phyloP scores from a whole-genome alignment of 1,140 invertebrate genomes.

The Brachionus asplanchnoidis region DNA sequence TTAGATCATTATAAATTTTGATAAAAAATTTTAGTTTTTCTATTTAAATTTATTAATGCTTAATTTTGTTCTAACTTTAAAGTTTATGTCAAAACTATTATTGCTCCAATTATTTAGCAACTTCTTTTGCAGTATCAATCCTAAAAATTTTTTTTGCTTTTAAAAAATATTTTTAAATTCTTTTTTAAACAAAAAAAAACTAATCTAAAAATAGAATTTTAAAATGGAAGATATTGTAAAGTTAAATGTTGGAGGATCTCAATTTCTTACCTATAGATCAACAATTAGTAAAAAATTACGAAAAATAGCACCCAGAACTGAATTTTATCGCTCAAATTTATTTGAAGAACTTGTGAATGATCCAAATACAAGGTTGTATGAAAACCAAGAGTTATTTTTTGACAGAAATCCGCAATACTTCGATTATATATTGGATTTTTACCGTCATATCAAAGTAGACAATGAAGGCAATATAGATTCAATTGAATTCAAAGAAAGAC shows the following conservation, averaged over 20 bases:
- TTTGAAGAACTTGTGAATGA: neutral
- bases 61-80: neutral
- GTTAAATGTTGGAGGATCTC: neutral
- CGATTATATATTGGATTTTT: conserved; percentile 6
- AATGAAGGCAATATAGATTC: neutral
- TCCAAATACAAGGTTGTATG: neutral
- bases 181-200: neutral
- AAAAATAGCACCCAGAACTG: neutral
- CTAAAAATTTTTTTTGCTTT: neutral
- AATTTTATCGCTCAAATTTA: neutral
- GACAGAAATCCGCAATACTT: neutral
- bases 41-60: neutral
- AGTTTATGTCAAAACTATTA: neutral
- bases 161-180: neutral
- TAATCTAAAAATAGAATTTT: neutral
- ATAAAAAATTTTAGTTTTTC: neutral
- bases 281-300: neutral
- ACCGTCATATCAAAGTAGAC: neutral
- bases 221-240: conserved; percentile 17
- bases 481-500: neutral
- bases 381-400: neutral
- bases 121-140: no score
- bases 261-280: neutral
- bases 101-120: neutral
- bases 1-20: no score